Evolutionary conservation across 2,113 vertebrate genomes (phyloP), one percentile per base, ranked within the genome.

Genomic region (Psilopogon haemacephalus): DNA sequence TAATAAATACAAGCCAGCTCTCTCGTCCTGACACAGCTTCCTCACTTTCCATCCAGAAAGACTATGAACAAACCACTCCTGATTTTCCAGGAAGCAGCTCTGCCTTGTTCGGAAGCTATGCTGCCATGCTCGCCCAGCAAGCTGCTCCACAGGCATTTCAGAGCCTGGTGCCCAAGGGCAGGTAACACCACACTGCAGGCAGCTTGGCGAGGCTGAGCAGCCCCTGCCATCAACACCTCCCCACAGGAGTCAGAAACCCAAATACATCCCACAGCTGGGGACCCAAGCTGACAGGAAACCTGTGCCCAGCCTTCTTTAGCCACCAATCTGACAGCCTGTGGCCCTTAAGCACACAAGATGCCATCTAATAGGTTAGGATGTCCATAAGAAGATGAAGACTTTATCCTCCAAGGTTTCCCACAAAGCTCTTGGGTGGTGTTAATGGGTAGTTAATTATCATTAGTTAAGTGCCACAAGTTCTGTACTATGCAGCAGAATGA

Each of bases 61-160:
- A 38, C 18, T 69, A 56, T 1, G 12, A 94, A 58, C 50, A 88
- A 89, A 78, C 70, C 24, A 63, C 46, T 87, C 86, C 74, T 65
- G 82, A 94, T 95, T 87, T 95, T 94, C 93, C 89, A 89, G 84
- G 50, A 76, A 85, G 71, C 37, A 72, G 46, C 30, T 95, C 62
- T 18, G 17, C 38, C 59, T 38, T 60, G 5, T 23, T 78, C 24
- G n/a, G 55, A 69, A 84, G 84, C 40, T 62, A 35, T 19, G 8
- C 0, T 30, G 58, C 27, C 35, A 62, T 12, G 58, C 70, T 55
- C 23, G 10, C 28, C 27, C 69, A 82, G 44, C 62, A 28, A 68
- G 67, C 26, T 79, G 16, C 40, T 87, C 59, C 71, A 85, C 5
- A 82, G 21, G 6, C 72, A 82, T 44, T 90, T 37, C 54, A 69